phyloP scores from a whole-genome alignment of 1,140 invertebrate genomes.

The Solen grandis region DNA sequence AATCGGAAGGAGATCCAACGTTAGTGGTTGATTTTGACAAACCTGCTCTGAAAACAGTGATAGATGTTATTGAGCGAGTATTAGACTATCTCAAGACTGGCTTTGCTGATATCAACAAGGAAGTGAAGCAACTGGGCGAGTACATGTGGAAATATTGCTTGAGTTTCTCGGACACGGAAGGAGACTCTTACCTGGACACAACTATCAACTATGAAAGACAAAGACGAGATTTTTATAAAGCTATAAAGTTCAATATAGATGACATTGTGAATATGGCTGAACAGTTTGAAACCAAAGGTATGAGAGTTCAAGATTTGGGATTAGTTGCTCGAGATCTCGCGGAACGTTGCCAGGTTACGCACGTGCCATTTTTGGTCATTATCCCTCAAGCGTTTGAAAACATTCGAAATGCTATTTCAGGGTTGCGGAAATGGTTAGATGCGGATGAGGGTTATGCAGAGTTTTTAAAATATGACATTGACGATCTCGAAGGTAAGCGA shows the following conservation, averaged over 20 bases:
- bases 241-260: conserved; percentile 58
- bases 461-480: conserved; percentile 65
- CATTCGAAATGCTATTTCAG: conserved; percentile 64
- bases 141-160: conserved; percentile 68
- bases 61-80: conserved; percentile 53
- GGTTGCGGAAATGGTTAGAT: conserved; percentile 66
- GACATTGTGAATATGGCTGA: conserved; percentile 61
- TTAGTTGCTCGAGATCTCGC: conserved; percentile 61
- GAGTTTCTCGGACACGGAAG: conserved; percentile 62
- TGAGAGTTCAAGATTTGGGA: conserved; percentile 62
- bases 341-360: conserved; percentile 50
- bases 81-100: conserved; percentile 55
- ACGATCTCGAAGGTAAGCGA: conserved; percentile 63
- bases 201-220: conserved; percentile 70
- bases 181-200: conserved; percentile 67
- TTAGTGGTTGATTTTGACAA: conserved; percentile 35
- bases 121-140: conserved; percentile 55
- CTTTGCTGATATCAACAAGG: conserved; percentile 58
- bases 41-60: conserved; percentile 33
- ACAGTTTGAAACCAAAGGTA: conserved; percentile 64
- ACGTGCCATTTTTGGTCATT: conserved; percentile 65
- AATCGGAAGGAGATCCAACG: conserved; percentile 25
- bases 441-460: conserved; percentile 65
- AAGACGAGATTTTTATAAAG: conserved; percentile 59
- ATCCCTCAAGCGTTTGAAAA: conserved; percentile 70